phyloP scores from a whole-genome alignment of 2,888 invertebrate species.

The Galeopsomyia nigrocyanea region DNA sequence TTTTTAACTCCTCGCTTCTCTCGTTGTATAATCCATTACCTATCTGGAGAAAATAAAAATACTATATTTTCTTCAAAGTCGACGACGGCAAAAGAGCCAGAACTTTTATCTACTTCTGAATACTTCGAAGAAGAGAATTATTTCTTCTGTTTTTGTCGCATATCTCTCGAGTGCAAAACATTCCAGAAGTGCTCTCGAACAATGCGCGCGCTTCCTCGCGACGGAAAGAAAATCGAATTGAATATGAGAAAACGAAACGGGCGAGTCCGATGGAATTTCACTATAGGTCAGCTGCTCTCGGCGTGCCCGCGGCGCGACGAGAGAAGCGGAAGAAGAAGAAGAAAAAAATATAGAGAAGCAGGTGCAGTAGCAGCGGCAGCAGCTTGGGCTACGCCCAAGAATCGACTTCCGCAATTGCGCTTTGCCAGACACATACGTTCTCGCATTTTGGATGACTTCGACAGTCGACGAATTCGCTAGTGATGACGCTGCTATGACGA shows the following conservation, averaged over 20 bases:
- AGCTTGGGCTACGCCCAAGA: constrained; percentile 52
- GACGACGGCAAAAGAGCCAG: too few relatives aligned
- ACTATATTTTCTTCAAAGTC: too few relatives aligned
- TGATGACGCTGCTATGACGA: too few relatives aligned
- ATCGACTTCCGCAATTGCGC: constrained; percentile 54
- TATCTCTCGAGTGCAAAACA: not conserved
- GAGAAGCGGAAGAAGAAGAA: not conserved
- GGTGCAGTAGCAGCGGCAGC: not conserved
- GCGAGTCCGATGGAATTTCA: too few relatives aligned
- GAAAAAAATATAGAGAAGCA: not conserved
- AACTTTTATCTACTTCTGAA: too few relatives aligned
- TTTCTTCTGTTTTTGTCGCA: not conserved
- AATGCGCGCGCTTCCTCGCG: not conserved
- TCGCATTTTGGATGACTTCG: too few relatives aligned
- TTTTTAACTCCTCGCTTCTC: too few relatives aligned
- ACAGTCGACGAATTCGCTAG: too few relatives aligned
- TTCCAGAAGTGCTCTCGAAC: not conserved
- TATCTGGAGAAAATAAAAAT: too few relatives aligned
- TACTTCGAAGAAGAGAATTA: too few relatives aligned
- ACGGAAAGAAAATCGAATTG: not conserved
- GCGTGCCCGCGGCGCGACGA: not conserved
- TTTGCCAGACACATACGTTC: not conserved
- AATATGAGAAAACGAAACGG: not conserved
- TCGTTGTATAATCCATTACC: too few relatives aligned
- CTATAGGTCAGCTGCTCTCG: not conserved